These are phyloP conservation scores for Drosophila lacteicornis DNA, from an alignment of 1,140 invertebrate species.

Conservation along the genomic window DNA sequence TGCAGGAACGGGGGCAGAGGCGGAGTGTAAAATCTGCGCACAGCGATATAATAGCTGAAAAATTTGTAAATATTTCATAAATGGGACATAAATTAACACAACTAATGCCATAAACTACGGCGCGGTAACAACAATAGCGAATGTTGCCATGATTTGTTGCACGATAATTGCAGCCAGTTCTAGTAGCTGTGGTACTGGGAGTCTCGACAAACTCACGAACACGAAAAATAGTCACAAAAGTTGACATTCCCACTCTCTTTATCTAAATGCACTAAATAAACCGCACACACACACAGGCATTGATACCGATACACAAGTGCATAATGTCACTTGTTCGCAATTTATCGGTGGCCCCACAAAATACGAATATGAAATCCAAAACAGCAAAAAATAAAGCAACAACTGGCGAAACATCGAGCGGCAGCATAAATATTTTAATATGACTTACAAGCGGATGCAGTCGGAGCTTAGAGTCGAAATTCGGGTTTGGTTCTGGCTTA, in stretches of 20 bases:
- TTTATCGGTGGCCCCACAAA: conserved; percentile 52
- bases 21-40: conserved; percentile 32
- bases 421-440: conserved; percentile 77
- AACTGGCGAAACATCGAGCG: conserved; percentile 24
- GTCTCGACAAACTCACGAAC: conserved; percentile 35
- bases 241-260: conserved; percentile 76
- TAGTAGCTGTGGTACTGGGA: conserved; percentile 47
- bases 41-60: conserved; percentile 67
- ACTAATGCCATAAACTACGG: conserved; percentile 69
- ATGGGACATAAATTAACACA: conserved; percentile 81
- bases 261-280: conserved; percentile 80
- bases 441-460: conserved; percentile 80
- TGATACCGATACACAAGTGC: conserved; percentile 50
- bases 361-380: conserved; percentile 13
- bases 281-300: conserved; percentile 20
- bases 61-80: conserved; percentile 82
- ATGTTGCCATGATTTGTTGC: conserved; percentile 74
- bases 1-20: background rate
- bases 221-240: conserved; percentile 55
- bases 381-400: conserved; percentile 37
- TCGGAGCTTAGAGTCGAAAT: conserved; percentile 55
- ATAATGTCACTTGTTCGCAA: conserved; percentile 68
- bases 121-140: conserved; percentile 44
- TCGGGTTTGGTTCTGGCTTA: conserved; percentile 26
- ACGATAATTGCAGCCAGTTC: conserved; percentile 74